Evolutionary conservation across 1,140 invertebrate species (phyloP), one percentile per base, ranked within the genome.

Genomic region (Neomicropteryx cornuta): DNA sequence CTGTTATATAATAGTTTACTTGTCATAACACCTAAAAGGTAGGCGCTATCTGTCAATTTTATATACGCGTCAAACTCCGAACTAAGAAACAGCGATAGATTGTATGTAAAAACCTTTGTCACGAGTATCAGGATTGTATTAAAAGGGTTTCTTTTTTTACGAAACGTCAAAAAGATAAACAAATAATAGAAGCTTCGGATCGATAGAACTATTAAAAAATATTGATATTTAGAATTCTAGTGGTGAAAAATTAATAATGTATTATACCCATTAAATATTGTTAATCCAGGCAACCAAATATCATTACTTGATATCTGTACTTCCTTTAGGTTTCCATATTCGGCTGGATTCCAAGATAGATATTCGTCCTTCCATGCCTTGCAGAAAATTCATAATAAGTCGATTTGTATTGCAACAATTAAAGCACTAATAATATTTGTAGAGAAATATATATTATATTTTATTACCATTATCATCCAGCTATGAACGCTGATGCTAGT

Each of bases 321-420:
- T 36, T 32, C 31, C 10, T 29, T 33, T 11, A 44, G 16, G 4
- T 37, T 37, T 1, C 17, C 36, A 22, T 41, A 41, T 3, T 38
- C 36, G 5, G 31, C 16, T 13, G 45, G 45, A 10, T 38, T 21
- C 45, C 45, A 47, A 13, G 11, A 36, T 29, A 47, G 37, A 36
- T 20, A 47, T 14, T 44, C 45, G 39, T 47, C 45, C 23, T 33
- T 41, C 45, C 45, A 47, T 28, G 17, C 37, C 42, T 47, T 40
- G 23, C 19, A 19, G 22, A 27, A 11, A 29, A 37, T 28, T 33
- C 17, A 41, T 23, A 35, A 4, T 33, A 42, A 13, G 16, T 37
- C 18, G 31, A 35, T 27, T 29, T 35, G 36, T 36, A 18, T 5
- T 31, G 10, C 10, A n/a, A 17, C 6, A 28, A 2, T 36, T 16